Evolutionary conservation across 2,797 vertebrate species (phyloP).

Genomic region (Coreius guichenoti): DNA sequence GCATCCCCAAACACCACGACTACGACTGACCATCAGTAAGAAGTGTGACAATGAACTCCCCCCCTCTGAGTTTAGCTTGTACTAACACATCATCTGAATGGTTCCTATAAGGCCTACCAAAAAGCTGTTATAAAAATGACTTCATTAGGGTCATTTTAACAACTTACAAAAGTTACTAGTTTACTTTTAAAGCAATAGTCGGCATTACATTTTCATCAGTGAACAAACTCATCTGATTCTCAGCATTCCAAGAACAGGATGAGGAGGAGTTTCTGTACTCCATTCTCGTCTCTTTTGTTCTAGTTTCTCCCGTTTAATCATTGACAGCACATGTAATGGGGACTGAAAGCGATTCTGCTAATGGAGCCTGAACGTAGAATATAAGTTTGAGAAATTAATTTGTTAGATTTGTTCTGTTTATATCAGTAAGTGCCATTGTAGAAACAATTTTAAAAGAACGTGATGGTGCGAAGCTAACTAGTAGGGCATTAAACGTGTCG

Average conservation of each 20-base stretch:
- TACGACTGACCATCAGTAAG: slow-evolving; percentile 47
- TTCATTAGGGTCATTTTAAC: slow-evolving; percentile 25
- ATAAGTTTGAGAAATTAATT: background rate
- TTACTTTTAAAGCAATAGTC: background rate
- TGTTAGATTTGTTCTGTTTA: background rate
- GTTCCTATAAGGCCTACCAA: slow-evolving; percentile 23
- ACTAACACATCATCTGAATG: slow-evolving; percentile 45
- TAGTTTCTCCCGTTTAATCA: background rate
- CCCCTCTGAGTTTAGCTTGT: slow-evolving; percentile 47
- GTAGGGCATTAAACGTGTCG: background rate
- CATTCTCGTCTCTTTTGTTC: background rate
- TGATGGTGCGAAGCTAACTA: background rate
- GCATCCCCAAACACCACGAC: slow-evolving; percentile 52
- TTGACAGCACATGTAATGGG: background rate
- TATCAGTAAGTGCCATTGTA: background rate
- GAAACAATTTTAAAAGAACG: background rate
- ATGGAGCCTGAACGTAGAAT: background rate
- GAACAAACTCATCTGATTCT: background rate
- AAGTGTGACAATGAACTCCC: slow-evolving; percentile 47
- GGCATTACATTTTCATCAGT: background rate
- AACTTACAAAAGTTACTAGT: background rate
- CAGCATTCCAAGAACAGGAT: background rate
- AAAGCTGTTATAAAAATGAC: slow-evolving; percentile 34
- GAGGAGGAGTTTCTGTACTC: background rate
- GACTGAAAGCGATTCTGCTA: background rate